phyloP scores from a whole-genome alignment of 2,113 vertebrate species.

The Taxidea taxus region DNA sequence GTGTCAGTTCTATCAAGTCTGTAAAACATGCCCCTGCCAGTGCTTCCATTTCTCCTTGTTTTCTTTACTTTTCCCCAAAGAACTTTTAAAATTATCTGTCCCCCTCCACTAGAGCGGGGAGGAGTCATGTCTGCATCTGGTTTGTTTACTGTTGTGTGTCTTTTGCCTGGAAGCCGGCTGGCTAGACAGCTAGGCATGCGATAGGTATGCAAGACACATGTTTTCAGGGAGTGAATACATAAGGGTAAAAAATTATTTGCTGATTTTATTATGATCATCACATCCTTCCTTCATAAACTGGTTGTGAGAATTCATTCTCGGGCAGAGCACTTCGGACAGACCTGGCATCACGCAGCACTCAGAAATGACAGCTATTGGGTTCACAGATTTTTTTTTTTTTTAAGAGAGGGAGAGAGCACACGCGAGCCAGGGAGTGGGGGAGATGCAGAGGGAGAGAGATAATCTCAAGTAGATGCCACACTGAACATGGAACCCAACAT shows the following conservation, averaged over 20 bases:
- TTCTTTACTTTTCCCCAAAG: not conserved
- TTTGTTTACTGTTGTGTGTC: not conserved
- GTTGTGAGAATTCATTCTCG: not conserved
- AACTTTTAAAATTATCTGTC: not conserved
- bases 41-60: not conserved
- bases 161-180: not conserved
- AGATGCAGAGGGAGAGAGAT: no score
- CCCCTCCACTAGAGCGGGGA: not conserved
- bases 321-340: not conserved
- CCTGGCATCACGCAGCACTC: not conserved
- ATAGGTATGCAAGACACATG: not conserved
- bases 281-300: not conserved
- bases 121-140: not conserved
- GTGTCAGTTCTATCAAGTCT: not conserved
- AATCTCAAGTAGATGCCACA: no score
- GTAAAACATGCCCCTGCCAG: not conserved
- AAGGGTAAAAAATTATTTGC: not conserved
- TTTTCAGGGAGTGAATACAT: not conserved
- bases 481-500: no score
- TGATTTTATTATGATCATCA: not conserved
- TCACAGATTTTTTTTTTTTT: not conserved
- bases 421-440: no score
- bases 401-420: no score
- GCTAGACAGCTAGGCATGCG: accelerated
- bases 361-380: not conserved